These are phyloP conservation scores for Dryobotodes eremita DNA, from an alignment of 2,888 invertebrate species.

Conservation along the genomic window DNA sequence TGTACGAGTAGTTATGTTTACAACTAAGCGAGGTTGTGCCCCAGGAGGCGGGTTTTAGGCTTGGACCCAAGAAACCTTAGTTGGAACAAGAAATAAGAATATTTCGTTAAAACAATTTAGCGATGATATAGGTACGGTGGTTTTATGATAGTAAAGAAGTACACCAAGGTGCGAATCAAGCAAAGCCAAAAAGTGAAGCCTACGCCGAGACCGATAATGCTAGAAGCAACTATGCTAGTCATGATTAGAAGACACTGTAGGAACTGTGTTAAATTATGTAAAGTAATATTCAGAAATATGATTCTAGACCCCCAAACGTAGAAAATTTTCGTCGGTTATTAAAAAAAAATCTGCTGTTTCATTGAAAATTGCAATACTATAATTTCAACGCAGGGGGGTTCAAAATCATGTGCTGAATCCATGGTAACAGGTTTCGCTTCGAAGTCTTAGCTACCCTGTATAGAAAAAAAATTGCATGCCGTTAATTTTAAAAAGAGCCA, in stretches of 20 bases:
- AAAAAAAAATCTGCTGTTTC: no score
- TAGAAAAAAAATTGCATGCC: no score
- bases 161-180: background rate
- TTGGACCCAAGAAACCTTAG: slow-evolving; percentile 31
- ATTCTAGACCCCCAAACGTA: no score
- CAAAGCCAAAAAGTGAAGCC: background rate
- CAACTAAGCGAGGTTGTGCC: slow-evolving; percentile 19
- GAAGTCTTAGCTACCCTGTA: no score
- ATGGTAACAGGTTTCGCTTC: no score
- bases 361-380: no score
- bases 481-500: background rate
- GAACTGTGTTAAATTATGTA: background rate
- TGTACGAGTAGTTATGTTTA: slow-evolving; percentile 8
- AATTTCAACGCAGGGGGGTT: no score
- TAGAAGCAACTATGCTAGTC: background rate
- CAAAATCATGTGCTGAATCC: no score
- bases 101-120: background rate
- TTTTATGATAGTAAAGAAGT: background rate
- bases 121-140: background rate
- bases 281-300: background rate
- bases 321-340: no score
- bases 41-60: slow-evolving; percentile 10
- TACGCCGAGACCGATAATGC: background rate
- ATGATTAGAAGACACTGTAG: background rate
- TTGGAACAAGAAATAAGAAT: slow-evolving; percentile 8